Conservation (phyloP, 2,888 invertebrate genomes). For the Heteromurus nitidus region DNA sequence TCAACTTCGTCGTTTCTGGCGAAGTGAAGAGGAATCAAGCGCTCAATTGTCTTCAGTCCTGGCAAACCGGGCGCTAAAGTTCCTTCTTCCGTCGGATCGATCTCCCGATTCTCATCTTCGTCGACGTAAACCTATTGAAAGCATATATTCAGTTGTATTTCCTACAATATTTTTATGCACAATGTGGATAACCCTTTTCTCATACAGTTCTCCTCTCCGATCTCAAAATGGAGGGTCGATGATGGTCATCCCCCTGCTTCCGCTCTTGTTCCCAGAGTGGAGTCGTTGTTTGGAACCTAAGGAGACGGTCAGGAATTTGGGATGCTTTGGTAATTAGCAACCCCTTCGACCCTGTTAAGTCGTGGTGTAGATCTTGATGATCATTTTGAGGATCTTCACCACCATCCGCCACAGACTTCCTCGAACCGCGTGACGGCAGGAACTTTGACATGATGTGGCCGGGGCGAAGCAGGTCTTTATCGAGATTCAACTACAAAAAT, state of each 20-base stretch:
- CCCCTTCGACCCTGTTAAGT: not conserved
- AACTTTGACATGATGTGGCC: not conserved
- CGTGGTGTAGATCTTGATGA: not conserved
- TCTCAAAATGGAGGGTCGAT: not conserved
- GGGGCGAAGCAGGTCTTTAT: no score
- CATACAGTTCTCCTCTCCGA: not conserved
- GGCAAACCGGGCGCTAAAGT: not conserved
- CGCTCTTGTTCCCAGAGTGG: not conserved
- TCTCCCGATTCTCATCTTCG: not conserved
- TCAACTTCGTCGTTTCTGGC: not conserved
- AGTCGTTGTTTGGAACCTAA: not conserved
- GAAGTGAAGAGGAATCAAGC: not conserved
- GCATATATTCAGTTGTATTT: no score
- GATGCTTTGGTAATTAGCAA: constrained; percentile 1
- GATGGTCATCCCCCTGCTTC: not conserved
- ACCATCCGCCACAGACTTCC: no score
- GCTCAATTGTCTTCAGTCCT: not conserved
- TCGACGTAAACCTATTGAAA: not conserved
- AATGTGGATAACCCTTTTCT: not conserved
- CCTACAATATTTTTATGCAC: no score
- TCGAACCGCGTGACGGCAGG: no score
- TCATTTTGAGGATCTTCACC: not conserved
- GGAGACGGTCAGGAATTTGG: not conserved
- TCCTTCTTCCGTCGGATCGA: not conserved
- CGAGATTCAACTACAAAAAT: no score